Evolutionary conservation across 2,888 invertebrate species (phyloP).

Genomic region (Rhingia rostrata): DNA sequence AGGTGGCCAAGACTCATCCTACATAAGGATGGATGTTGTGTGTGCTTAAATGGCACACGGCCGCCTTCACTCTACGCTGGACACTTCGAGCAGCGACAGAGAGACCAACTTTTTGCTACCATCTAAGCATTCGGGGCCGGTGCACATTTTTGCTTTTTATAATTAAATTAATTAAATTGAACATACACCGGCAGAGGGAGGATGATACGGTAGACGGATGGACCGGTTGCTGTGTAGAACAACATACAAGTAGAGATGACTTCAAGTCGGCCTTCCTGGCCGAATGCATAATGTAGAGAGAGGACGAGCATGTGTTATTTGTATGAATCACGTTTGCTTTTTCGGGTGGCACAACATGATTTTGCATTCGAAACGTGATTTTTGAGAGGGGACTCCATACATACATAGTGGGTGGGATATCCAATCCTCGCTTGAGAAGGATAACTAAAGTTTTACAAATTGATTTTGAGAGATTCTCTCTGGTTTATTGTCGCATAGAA

Average conservation of each 20-base stretch:
- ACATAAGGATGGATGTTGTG: conserved; percentile 1
- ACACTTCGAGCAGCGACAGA: conserved; percentile 2
- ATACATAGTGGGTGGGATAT: conserved; percentile 41
- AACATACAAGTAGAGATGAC: conserved; percentile 26
- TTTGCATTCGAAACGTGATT: conserved; percentile 74
- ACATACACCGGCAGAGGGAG: conserved; percentile 24
- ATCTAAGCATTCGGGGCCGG: conserved; percentile 6
- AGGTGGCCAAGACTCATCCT: conserved; percentile 19
- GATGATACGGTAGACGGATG: conserved; percentile 11
- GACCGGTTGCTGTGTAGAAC: conserved; percentile 44
- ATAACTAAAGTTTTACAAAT: conserved; percentile 64
- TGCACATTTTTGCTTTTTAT: conserved; percentile 51
- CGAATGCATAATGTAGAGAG: conserved; percentile 1
- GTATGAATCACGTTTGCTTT: conserved; percentile 61
- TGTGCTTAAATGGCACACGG: conserved; percentile 33
- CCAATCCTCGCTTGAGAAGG: conserved; percentile 17
- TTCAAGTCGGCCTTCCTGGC: conserved; percentile 30
- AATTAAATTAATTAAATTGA: conserved; percentile 76
- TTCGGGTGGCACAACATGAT: conserved; percentile 61
- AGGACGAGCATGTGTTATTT: conserved; percentile 49
- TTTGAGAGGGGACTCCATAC: conserved; percentile 22
- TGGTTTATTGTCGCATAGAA: neutral
- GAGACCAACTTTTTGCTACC: conserved; percentile 35
- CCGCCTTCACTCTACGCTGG: conserved; percentile 34
- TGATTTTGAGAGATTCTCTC: conserved; percentile 67